Base-by-base conservation (phyloP, 2,888 invertebrate species). In the Ophonus ardosiacus region DNA sequence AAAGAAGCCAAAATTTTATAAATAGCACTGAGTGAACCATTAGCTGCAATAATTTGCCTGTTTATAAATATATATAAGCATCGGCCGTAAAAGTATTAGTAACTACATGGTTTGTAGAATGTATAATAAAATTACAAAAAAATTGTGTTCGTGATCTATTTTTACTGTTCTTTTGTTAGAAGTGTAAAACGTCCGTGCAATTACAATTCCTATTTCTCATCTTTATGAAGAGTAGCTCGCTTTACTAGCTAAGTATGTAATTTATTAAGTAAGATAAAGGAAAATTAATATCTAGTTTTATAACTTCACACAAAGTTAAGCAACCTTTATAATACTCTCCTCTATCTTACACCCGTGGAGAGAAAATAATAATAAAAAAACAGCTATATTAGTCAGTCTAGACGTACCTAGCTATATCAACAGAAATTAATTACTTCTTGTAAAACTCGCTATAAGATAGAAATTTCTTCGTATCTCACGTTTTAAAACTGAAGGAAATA, bases 271-370 rank as follows among this genome's bases (percentile, higher is more conserved):
- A 31, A 68, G 68, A 68, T 68, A 68, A 38, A 68, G 68, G 24
- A 15, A 68, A 68, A 68, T 68, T 68, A 68, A 68, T 68, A 38
- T 68, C 68, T 68, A 68, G 31, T 68, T 68, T 38, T 68, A 68
- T 68, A 68, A 68, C 68, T 68, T 68, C 31, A 68, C 68, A 68
- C 68, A 68, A 68, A 68, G 68, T 68, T 68, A 68, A 68, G 68
- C 31, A 68, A 68, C 68, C 68, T 38, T 38, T 68, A 38, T 68
- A 68, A 68, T 68, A 38, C 31, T 68, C 68, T 68, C 68, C 15
- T 68, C 68, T 38, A 68, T 68, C 68, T 68, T 68, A 4, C 38
- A 68, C 31, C 31, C 21, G 21, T 63, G 10, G 8, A 0, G 38
- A 38, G 43, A 8, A 51, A 68, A 24, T 68, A 31, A 31, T n/a